Evolutionary conservation across 2,797 vertebrate species (phyloP).

Genomic region (Falco cherrug): DNA sequence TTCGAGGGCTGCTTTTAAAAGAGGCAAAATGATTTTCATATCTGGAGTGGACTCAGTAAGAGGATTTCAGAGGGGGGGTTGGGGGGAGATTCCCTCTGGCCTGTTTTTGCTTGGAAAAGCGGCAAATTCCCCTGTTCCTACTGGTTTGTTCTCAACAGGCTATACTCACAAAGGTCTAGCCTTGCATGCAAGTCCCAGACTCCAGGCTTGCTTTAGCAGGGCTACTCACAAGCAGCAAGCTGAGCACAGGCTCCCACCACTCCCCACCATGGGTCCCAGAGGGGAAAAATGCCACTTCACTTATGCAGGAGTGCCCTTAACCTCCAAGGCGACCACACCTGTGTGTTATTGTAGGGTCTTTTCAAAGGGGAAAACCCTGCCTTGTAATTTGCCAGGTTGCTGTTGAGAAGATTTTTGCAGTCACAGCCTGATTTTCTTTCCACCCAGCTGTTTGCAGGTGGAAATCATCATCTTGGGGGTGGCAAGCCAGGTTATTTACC

Average conservation of each 20-base stretch:
- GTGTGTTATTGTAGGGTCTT: not conserved
- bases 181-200: accelerated
- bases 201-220: not conserved
- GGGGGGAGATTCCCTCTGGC: not conserved
- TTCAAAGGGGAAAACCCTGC: not conserved
- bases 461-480: not conserved
- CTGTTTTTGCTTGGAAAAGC: not conserved
- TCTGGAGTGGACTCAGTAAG: not conserved
- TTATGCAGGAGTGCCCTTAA: not conserved
- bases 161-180: not conserved
- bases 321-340: not conserved
- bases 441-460: not conserved
- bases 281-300: accelerated
- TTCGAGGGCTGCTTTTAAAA: not conserved
- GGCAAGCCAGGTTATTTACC: not conserved
- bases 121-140: not conserved
- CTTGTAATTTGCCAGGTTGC: not conserved
- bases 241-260: not conserved
- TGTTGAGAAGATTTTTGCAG: not conserved
- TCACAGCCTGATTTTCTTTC: not conserved
- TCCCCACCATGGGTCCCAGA: not conserved
- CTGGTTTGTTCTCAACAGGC: not conserved
- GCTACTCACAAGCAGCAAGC: accelerated
- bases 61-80: not conserved
- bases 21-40: not conserved